Percentiles rank a stretch among this genome's conserved stretches.
Conservation (phyloP, 2,888 invertebrate species). For the Caenorhabditis angaria region DNA sequence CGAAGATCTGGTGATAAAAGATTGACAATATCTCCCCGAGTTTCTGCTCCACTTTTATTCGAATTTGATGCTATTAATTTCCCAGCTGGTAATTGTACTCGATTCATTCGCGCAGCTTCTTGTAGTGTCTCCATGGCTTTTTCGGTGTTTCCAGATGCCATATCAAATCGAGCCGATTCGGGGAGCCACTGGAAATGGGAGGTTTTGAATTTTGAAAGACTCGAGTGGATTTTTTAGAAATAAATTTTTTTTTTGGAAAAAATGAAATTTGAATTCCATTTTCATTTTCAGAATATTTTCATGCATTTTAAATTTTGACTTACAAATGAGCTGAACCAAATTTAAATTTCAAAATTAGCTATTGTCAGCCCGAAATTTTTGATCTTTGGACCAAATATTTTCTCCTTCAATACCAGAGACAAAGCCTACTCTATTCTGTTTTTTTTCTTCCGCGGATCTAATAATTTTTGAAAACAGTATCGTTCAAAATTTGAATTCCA, state of each 20-base stretch:
- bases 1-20: slow-evolving; percentile 82
- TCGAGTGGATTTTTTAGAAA: not conserved
- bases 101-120: slow-evolving; percentile 85
- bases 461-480: too few relatives aligned
- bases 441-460: too few relatives aligned
- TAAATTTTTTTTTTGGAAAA: not conserved
- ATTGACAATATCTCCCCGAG: slow-evolving; percentile 74
- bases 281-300: too few relatives aligned
- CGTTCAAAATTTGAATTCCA: too few relatives aligned
- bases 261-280: too few relatives aligned
- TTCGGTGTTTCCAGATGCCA: slow-evolving; percentile 86
- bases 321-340: too few relatives aligned
- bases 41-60: slow-evolving; percentile 53
- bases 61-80: slow-evolving; percentile 82
- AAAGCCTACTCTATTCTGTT: too few relatives aligned
- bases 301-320: too few relatives aligned
- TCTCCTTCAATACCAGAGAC: too few relatives aligned
- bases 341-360: too few relatives aligned
- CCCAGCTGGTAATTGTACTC: slow-evolving; percentile 86
- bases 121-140: slow-evolving; percentile 83
- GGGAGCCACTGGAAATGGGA: slow-evolving; percentile 83
- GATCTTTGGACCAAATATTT: too few relatives aligned
- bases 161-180: slow-evolving; percentile 88
- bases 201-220: slow-evolving; percentile 10
- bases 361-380: too few relatives aligned